Percentiles rank a stretch among this genome's conserved stretches.
phyloP scores from a whole-genome alignment of 2,797 vertebrate species.

The Capromys pilorides region DNA sequence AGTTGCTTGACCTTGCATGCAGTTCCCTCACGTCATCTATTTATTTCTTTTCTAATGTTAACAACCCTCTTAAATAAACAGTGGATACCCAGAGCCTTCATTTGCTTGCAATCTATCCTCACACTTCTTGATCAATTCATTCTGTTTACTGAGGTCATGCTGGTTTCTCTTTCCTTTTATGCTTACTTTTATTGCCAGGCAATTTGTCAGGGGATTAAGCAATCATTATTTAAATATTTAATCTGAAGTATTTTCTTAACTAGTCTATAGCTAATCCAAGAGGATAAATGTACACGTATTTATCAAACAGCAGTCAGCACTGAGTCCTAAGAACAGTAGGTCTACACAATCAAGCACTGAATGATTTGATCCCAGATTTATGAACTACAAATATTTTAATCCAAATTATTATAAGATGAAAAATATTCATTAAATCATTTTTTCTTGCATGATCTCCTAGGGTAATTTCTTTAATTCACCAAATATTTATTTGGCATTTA shows the following conservation, averaged over 20 bases:
- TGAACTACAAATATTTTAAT: not conserved
- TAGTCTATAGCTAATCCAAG: not conserved
- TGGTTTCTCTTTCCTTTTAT: not conserved
- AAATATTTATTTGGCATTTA: not conserved
- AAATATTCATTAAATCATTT: not conserved
- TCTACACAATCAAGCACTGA: not conserved
- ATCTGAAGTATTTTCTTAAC: not conserved
- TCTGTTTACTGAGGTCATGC: not conserved
- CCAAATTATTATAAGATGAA: not conserved
- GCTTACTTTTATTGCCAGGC: not conserved
- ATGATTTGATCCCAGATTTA: not conserved
- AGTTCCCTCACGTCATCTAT: not conserved
- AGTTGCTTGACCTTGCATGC: not conserved
- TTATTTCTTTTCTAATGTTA: not conserved
- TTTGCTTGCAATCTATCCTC: not conserved
- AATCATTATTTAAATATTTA: conserved; percentile 46
- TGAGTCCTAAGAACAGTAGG: not conserved
- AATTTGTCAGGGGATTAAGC: not conserved
- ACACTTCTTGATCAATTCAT: not conserved
- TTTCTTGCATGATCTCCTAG: not conserved
- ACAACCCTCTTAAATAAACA: not conserved
- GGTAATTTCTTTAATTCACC: conserved; percentile 18
- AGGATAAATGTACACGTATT: not conserved
- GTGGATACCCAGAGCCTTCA: not conserved
- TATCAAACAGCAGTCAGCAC: not conserved